A percentile compares a stretch with the other conserved stretches of the same genome.
Evolutionary conservation across 2,888 invertebrate species (phyloP).

Genomic region (Drosophila paracracens): DNA sequence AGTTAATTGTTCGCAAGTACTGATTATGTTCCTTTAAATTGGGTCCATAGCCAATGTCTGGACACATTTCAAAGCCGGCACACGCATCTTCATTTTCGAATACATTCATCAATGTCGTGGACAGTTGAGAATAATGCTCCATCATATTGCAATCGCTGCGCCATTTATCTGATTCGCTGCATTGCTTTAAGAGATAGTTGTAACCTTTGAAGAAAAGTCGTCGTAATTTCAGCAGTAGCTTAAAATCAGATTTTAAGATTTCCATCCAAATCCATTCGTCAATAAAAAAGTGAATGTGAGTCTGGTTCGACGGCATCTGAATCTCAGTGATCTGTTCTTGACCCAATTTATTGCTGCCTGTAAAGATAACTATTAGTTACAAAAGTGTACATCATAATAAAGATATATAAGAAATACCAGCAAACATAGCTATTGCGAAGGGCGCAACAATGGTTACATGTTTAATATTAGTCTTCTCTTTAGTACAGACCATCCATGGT

Average conservation of each 20-base stretch:
- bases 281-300: conserved; percentile 44
- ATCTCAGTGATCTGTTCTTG: conserved; percentile 19
- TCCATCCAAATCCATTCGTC: conserved; percentile 73
- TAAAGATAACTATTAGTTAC: not conserved
- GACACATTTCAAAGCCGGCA: conserved; percentile 28
- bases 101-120: conserved; percentile 33
- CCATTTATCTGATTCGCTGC: conserved; percentile 39
- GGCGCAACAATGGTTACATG: conserved; percentile 56
- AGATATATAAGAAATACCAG: conserved; percentile 33
- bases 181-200: conserved; percentile 43
- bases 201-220: conserved; percentile 51
- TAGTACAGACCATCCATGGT: conserved; percentile 59
- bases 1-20: conserved; percentile 48
- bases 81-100: conserved; percentile 50
- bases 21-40: conserved; percentile 17
- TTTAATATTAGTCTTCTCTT: conserved; percentile 85
- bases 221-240: conserved; percentile 51
- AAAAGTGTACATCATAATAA: not conserved
- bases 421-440: conserved; percentile 58
- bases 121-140: conserved; percentile 3
- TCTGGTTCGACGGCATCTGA: not conserved
- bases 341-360: conserved; percentile 45
- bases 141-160: not conserved
- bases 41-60: conserved; percentile 14
- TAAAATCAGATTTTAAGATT: conserved; percentile 35